Evolutionary conservation across 1,140 invertebrate species (phyloP), one percentile per base, ranked within the genome.

Genomic region (Camponotus floridanus): DNA sequence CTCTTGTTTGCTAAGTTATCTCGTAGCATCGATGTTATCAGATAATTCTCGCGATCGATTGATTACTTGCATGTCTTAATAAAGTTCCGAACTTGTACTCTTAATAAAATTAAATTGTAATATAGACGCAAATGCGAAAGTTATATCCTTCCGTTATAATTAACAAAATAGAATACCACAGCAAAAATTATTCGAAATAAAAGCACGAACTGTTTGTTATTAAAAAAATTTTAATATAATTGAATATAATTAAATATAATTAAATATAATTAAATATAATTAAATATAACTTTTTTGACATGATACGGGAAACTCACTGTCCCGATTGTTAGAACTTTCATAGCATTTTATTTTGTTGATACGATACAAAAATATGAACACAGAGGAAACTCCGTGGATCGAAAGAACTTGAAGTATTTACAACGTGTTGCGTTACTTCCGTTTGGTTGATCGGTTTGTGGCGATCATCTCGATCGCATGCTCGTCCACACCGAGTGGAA

Each of bases 41-140:
- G 67, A 39, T 26, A 81, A 81, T 81, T 81, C 42, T 83, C 68
- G 51, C 78, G 65, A 80, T 83, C 79, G 68, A 83, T 74, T 83
- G 68, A 83, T 74, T 39, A 83, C 68, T 61, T 26, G 79, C 39
- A 74, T 73, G 55, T n/a, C 39, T 45, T 83, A 59, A 73, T 83
- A 48, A 83, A 83, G 55, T 83, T 74, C 79, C 13, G 31, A 57
- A 21, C 71, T 18, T 74, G 33, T 21, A 39, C 33, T 9, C 26
- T 26, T 83, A 48, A 83, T 61, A 18, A 31, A 62, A 83, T 83
- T 62, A 83, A 73, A 83, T 48, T 45, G 68, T 74, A 48, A 83
- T 36, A 48, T 73, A 62, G 65, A 45, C 55, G 26, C 39, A 15
- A 57, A 36, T 42, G n/a, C 21, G 18, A 45, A 61, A 73, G 55